A percentile compares a stretch with the other conserved stretches of the same genome.
Evolutionary conservation across 2,888 invertebrate genomes (phyloP).

Genomic region (Thysanoteuthis rhombus): DNA sequence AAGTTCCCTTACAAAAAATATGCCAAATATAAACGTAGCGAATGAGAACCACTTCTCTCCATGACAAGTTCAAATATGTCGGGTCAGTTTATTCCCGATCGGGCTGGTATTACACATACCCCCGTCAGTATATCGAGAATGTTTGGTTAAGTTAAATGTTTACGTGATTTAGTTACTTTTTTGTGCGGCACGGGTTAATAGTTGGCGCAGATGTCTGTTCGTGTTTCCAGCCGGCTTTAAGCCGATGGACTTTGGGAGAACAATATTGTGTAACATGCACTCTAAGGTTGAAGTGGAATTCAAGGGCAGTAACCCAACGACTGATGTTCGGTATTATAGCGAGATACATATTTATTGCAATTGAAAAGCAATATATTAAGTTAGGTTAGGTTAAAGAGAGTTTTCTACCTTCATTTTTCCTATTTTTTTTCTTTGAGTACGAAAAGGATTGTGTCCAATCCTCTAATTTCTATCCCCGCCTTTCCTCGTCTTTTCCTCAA

Average conservation of each 20-base stretch:
- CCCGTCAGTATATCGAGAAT: neutral
- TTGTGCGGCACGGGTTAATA: neutral
- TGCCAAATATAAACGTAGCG: neutral
- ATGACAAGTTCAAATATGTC: neutral
- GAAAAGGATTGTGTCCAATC: no score
- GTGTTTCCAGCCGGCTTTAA: neutral
- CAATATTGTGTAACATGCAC: neutral
- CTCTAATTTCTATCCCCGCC: no score
- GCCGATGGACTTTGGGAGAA: neutral
- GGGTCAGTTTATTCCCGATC: neutral
- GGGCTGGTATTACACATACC: neutral
- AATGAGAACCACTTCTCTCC: neutral
- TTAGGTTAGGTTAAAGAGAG: neutral
- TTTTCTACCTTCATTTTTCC: neutral
- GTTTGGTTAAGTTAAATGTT: conserved; percentile 12
- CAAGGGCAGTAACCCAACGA: neutral
- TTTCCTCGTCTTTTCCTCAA: no score
- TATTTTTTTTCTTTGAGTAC: neutral
- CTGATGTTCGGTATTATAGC: neutral
- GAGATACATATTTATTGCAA: neutral
- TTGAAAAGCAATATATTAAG: neutral
- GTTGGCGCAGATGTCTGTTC: neutral
- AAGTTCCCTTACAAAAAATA: neutral
- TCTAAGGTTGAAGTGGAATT: neutral
- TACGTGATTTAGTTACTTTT: neutral